A percentile compares a stretch with the other conserved stretches of the same genome.
These are phyloP conservation scores for Gobio gobio DNA, from an alignment of 2,113 vertebrate genomes.

Conservation along the genomic window DNA sequence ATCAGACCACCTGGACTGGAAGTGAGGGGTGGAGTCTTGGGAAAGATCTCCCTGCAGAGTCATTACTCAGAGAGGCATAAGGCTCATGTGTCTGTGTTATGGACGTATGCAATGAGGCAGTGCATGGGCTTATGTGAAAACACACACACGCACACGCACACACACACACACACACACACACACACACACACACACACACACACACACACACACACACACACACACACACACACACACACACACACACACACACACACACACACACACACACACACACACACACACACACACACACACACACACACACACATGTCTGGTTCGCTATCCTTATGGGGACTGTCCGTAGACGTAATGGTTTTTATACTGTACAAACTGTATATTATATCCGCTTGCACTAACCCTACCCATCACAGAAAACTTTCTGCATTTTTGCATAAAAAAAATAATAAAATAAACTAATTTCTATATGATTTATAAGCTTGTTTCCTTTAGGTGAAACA, in stretches of 20 bases:
- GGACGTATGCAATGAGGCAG: neutral
- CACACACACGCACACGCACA: neutral
- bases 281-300: neutral
- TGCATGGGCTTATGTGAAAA: neutral
- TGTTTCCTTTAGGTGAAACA: no score
- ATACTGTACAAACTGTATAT: no score
- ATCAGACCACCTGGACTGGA: constrained; percentile 40
- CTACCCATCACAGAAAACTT: no score
- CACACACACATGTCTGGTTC: neutral
- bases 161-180: neutral
- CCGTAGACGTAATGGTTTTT: no score
- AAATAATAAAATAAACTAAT: no score
- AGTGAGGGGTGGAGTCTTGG: constrained; percentile 27
- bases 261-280: neutral
- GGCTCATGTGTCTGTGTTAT: constrained; percentile 47
- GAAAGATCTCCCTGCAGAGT: constrained; percentile 34
- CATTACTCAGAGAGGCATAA: constrained; percentile 46
- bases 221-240: no score
- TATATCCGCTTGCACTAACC: no score
- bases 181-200: neutral
- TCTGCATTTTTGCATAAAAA: no score
- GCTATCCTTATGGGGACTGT: no score
- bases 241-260: neutral
- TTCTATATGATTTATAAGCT: no score
- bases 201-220: neutral